Evolutionary conservation across 2,113 vertebrate genomes (phyloP).

Genomic region (Mandrillus leucophaeus): DNA sequence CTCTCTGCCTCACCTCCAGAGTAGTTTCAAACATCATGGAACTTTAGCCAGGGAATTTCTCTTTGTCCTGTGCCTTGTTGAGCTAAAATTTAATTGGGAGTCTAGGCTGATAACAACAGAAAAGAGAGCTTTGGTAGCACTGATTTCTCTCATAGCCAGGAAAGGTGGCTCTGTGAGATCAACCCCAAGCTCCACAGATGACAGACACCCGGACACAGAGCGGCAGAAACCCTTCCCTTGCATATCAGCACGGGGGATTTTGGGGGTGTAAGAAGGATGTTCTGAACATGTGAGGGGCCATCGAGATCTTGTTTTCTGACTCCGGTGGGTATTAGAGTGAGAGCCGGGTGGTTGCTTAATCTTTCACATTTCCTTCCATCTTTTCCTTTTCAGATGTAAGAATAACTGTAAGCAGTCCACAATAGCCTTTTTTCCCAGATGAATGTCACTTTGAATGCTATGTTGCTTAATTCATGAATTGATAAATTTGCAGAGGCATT

Average conservation of each 20-base stretch:
- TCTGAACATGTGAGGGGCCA: too few species aligned
- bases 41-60: not conserved
- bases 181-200: not conserved
- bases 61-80: not conserved
- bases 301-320: not conserved
- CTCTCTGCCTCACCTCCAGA: not conserved
- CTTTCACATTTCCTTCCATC: not conserved
- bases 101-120: not conserved
- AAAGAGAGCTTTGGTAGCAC: not conserved
- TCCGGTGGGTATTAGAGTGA: not conserved
- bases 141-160: not conserved
- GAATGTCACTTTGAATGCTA: not conserved
- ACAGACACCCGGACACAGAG: not conserved
- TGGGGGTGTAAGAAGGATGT: too few species aligned
- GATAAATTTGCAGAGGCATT: not conserved
- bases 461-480: not conserved
- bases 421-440: not conserved
- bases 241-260: not conserved
- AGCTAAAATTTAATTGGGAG: not conserved
- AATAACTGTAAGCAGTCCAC: not conserved
- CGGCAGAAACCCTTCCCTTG: not conserved
- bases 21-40: not conserved
- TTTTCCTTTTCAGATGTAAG: conserved; percentile 29
- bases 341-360: not conserved
- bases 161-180: not conserved